Evolutionary conservation across 2,797 vertebrate species (phyloP).

Genomic region (Coregonus sp.): DNA sequence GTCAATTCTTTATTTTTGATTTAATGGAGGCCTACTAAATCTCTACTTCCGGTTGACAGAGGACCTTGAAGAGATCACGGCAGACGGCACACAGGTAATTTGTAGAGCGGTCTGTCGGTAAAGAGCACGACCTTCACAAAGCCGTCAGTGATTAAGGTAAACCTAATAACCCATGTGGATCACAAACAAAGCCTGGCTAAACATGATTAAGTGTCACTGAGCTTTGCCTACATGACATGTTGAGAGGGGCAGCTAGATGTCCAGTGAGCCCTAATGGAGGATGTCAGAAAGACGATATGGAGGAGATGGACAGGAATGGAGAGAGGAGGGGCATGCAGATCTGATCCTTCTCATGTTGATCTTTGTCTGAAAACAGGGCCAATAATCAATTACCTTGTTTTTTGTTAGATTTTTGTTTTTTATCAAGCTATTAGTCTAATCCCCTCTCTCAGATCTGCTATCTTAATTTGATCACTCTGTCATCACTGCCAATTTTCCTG

Average conservation of each 20-base stretch:
- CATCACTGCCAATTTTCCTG: too few relatives aligned
- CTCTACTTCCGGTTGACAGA: not conserved
- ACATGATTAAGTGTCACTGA: conserved; percentile 49
- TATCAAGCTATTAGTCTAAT: not conserved
- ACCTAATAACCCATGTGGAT: conserved; percentile 31
- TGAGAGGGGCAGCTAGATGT: not conserved
- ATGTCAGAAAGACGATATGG: not conserved
- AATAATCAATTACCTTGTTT: not conserved
- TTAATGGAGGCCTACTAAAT: not conserved
- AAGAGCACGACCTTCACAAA: conserved; percentile 1
- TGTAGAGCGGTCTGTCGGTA: not conserved
- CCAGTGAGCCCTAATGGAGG: not conserved
- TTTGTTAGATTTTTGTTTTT: not conserved
- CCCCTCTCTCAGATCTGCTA: not conserved
- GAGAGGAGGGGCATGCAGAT: not conserved
- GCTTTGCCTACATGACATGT: conserved; percentile 21
- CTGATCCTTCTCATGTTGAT: not conserved
- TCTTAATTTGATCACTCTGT: too few relatives aligned
- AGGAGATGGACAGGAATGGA: not conserved
- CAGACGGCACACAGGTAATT: conserved; percentile 3
- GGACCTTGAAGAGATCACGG: not conserved
- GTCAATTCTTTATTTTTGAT: not conserved
- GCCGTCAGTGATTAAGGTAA: conserved; percentile 18
- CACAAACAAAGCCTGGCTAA: conserved; percentile 41
- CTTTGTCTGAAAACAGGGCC: not conserved